Evolutionary conservation across 2,888 invertebrate species (phyloP).

Genomic region (Archips xylosteana): DNA sequence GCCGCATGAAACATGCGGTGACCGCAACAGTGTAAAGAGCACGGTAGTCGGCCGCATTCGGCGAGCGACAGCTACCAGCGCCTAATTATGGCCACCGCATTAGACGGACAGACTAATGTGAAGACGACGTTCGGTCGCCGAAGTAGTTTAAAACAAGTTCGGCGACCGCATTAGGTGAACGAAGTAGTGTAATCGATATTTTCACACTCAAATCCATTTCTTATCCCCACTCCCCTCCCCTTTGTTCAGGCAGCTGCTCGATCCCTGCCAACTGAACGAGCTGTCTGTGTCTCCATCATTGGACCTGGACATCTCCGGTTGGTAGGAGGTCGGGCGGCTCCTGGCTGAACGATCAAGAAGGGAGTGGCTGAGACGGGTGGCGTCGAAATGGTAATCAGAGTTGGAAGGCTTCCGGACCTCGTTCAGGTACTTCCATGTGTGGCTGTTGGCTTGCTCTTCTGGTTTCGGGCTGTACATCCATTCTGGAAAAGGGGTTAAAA

Average conservation of each 20-base stretch:
- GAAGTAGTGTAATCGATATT: too few relatives aligned
- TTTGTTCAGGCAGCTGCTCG: constrained; percentile 59
- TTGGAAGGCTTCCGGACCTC: constrained; percentile 80
- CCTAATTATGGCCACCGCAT: too few relatives aligned
- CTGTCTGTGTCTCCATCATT: constrained; percentile 79
- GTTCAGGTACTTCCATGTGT: constrained; percentile 79
- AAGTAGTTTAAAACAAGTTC: too few relatives aligned
- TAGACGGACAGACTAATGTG: too few relatives aligned
- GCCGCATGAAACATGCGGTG: too few relatives aligned
- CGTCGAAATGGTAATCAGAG: constrained; percentile 75
- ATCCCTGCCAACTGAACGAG: constrained; percentile 79
- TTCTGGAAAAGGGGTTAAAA: constrained; percentile 57
- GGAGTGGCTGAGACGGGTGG: constrained; percentile 55
- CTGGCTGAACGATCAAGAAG: constrained; percentile 46
- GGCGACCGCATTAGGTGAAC: too few relatives aligned
- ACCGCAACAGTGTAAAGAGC: too few relatives aligned
- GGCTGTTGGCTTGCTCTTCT: constrained; percentile 63
- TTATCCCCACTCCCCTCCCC: constrained; percentile 45
- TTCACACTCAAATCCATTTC: constrained; percentile 46
- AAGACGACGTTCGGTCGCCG: too few relatives aligned
- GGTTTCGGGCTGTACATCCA: constrained; percentile 78
- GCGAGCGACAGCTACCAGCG: too few relatives aligned
- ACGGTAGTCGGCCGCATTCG: too few relatives aligned
- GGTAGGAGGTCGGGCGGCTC: constrained; percentile 55
- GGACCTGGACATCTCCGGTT: constrained; percentile 52